Conservation (phyloP, 2,797 vertebrate genomes). For the Labroides dimidiatus region DNA sequence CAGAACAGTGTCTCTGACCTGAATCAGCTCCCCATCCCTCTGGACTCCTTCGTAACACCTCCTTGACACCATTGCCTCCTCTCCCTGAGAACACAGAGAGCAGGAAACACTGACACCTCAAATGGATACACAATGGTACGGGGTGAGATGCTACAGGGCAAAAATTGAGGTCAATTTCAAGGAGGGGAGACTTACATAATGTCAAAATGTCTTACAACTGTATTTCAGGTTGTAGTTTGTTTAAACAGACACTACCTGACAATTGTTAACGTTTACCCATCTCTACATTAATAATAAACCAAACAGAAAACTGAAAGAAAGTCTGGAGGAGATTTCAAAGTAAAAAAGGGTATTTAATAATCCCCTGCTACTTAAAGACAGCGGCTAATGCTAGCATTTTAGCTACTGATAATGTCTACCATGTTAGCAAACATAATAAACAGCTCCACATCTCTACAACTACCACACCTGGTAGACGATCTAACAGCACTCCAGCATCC, state of each 20-base stretch:
- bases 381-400: neutral
- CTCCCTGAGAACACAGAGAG: conserved; percentile 84
- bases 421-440: no score
- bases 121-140: conserved; percentile 26
- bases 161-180: conserved; percentile 2
- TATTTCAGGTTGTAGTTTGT: neutral
- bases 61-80: conserved; percentile 91
- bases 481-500: no score
- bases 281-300: no score
- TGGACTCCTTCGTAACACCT: conserved; percentile 96
- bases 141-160: conserved; percentile 8
- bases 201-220: neutral
- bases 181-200: neutral
- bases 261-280: no score
- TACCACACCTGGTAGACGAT: no score
- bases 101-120: conserved; percentile 46
- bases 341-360: no score
- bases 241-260: no score
- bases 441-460: no score
- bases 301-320: no score
- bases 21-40: conserved; percentile 93
- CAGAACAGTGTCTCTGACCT: conserved; percentile 95
- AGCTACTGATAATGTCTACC: no score
- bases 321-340: no score
- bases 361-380: no score